Evolutionary conservation across 2,797 vertebrate species (phyloP).

Genomic region (Sylvia borin): DNA sequence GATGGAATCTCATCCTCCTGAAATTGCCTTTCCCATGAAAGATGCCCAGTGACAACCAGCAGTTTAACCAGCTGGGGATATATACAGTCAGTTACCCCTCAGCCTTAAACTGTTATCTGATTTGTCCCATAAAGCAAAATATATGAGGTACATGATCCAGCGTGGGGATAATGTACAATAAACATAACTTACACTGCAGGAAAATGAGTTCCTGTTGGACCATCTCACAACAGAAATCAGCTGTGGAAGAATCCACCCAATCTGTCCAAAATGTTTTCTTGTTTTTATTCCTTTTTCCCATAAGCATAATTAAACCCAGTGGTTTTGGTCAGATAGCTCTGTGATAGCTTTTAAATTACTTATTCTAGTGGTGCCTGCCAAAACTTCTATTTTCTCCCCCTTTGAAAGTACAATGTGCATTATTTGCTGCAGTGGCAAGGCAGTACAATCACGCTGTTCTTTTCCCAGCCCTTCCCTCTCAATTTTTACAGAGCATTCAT

Average conservation of each 20-base stretch:
- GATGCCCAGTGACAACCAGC: conserved; percentile 58
- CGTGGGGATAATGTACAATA: conserved; percentile 45
- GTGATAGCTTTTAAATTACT: not conserved
- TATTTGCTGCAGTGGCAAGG: not conserved
- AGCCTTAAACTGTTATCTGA: conserved; percentile 57
- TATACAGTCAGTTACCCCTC: conserved; percentile 42
- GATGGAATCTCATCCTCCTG: conserved; percentile 64
- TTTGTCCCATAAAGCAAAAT: conserved; percentile 67
- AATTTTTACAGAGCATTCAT: not conserved
- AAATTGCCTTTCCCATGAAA: conserved; percentile 67
- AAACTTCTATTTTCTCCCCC: not conserved
- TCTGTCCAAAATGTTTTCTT: not conserved
- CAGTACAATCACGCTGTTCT: not conserved
- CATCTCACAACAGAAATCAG: conserved; percentile 8
- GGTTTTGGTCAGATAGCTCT: not conserved
- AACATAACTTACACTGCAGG: conserved; percentile 38
- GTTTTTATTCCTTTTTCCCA: not conserved
- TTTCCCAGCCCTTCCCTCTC: not conserved
- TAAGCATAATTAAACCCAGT: not conserved
- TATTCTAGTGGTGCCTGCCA: not conserved
- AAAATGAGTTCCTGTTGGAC: conserved; percentile 25
- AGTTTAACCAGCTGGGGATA: conserved; percentile 57
- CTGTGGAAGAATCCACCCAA: not conserved
- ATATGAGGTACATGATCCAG: conserved; percentile 45
- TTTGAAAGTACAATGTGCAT: not conserved